Base-by-base conservation (phyloP, 2,797 vertebrate genomes). In the Lithobates pipiens region DNA sequence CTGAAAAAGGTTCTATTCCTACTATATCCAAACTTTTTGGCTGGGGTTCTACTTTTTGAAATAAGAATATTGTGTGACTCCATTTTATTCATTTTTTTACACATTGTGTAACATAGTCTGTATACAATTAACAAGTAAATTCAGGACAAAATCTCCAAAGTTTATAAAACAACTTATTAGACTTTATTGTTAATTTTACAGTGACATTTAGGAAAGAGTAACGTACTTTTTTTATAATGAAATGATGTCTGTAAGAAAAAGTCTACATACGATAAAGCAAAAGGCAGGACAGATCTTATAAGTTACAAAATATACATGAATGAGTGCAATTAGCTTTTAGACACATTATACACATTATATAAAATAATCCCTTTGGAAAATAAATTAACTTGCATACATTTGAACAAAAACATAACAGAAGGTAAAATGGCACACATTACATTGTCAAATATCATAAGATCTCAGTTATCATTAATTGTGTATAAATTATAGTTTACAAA, bases 111-210 rank as follows among this genome's bases (percentile, higher is more conserved):
- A 27, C 29, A 32, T 11, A 68, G 32, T 44, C 5, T 23, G 4
- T 15, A 39, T 3, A 68, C 5, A 11, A 69, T 15, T 21, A 21
- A 39, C n/a, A 61, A 82, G 86, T 89, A 95, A 95, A 95, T 92
- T 93, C 92, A 95, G 94, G 92, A 95, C 94, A 92, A 95, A 93
- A 92, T 92, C 92, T 94, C 92, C 90, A 93, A 89, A 91, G 88
- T 92, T 92, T 95, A 95, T 88, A 93, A 95, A 95, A 94, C 91
- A 95, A 93, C 84, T 94, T 95, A 91, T 93, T 92, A 94, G 95
- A 94, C 94, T 95, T 95, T 95, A 95, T 95, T 95, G 93, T 94
- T 91, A 93, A 92, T 92, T 95, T 94, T 92, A 85, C 91, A 94
- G 89, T 91, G 94, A 95, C 94, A 95, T 94, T 93, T 94, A 94